phyloP scores from a whole-genome alignment of 2,888 invertebrate genomes.

The Drosophila cognata region DNA sequence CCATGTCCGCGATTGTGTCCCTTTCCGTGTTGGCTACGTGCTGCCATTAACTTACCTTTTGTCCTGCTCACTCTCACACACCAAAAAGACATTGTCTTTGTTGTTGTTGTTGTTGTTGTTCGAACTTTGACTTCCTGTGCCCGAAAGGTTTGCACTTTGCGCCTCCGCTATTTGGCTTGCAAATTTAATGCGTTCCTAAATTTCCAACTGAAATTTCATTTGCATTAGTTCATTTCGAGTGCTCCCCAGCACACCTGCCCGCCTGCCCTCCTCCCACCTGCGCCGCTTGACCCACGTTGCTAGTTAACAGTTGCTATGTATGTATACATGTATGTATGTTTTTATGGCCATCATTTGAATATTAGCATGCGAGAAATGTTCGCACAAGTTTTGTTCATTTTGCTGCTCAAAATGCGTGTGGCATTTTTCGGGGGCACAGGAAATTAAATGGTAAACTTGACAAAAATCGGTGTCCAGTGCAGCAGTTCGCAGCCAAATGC shows the following conservation, averaged over 20 bases:
- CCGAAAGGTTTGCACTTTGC: conserved; percentile 66
- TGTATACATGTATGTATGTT: conserved; percentile 18
- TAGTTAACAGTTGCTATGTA: conserved; percentile 7
- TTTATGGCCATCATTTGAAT: conserved; percentile 61
- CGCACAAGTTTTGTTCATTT: conserved; percentile 13
- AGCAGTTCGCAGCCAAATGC: not conserved
- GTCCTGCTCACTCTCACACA: conserved; percentile 18
- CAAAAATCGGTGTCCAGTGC: conserved; percentile 53
- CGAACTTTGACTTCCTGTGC: conserved; percentile 69
- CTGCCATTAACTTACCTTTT: conserved; percentile 68
- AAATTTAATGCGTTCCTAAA: conserved; percentile 73
- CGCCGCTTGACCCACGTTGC: not conserved
- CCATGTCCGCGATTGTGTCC: conserved; percentile 4
- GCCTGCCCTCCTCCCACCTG: not conserved
- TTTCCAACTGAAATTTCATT: conserved; percentile 68
- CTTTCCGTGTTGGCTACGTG: conserved; percentile 48
- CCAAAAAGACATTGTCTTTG: conserved; percentile 43
- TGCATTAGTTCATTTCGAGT: conserved; percentile 67
- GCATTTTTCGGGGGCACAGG: conserved; percentile 54
- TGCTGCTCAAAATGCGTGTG: conserved; percentile 37
- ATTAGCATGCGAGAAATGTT: conserved; percentile 33
- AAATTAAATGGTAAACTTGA: conserved; percentile 69
- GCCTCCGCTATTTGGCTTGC: conserved; percentile 68
- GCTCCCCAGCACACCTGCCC: conserved; percentile 1
- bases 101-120: conserved; percentile 32